Evolutionary conservation across 2,797 vertebrate genomes (phyloP), one percentile per base, ranked within the genome.

Genomic region (Kryptopterus vitreolus): DNA sequence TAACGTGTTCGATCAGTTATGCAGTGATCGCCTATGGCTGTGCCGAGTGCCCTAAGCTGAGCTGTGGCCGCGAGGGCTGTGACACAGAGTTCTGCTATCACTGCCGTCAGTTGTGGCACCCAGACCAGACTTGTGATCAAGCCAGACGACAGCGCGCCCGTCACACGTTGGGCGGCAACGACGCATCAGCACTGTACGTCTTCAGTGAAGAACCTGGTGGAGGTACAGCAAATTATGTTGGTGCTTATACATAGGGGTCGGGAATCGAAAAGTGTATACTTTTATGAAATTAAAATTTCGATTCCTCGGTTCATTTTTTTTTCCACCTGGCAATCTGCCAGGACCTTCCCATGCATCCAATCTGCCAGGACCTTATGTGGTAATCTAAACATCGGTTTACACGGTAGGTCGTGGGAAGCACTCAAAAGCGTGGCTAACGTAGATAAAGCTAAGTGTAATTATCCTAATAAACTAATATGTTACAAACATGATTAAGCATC

Each of bases 1-100:
- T 69, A 29, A 53, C 58, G 31, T 59, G 43, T 73, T 57, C 53
- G 29, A 29, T 79, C 86, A 96, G 95, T 88, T 96, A 94, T 0
- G 95, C 95, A 4, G 96, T 96, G 82, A 95, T 96, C 1, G 95
- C 95, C 35, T 93, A 94, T 0, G 95, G 95, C 85, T 96, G 95
- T 76, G 95, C 95, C 0, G 94, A 95, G 77, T 96, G 95, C 83
- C 96, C 95, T 24, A 94, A 95, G 86, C 93, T 96, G 85, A 94
- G 92, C 87, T 96, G 95, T 0, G 94, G 92, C 1, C 93, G 94
- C 0, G 94, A 95, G 65, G 95, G 93, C 70, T 96, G 96, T 0
- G 91, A 94, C 81, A 95, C 95, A 0, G 94, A 96, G 91, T 96
- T 96, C 91, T 96, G 95, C 88, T 96, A 95, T 91, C 95, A 95